These are phyloP conservation scores for Stegophylla sp. DNA, from an alignment of 2,888 invertebrate genomes.

Conservation along the genomic window DNA sequence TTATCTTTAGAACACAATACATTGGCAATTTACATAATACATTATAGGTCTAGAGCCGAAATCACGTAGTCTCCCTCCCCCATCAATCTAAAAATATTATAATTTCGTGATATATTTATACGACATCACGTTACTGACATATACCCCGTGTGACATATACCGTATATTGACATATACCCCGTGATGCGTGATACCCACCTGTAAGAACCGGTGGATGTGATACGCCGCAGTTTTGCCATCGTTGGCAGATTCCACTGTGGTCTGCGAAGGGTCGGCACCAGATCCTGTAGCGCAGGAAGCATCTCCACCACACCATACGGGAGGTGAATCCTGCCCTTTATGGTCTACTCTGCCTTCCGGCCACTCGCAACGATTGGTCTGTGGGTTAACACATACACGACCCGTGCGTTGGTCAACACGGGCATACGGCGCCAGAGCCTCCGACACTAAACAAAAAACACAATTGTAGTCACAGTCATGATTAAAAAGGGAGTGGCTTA, in stretches of 20 bases:
- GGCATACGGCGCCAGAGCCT: conserved; percentile 79
- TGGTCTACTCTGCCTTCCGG: neutral
- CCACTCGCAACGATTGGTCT: conserved; percentile 27
- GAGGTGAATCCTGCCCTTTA: neutral
- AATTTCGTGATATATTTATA: too few relatives aligned
- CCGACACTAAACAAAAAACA: too few relatives aligned
- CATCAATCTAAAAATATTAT: too few relatives aligned
- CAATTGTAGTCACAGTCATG: too few relatives aligned
- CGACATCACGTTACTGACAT: too few relatives aligned
- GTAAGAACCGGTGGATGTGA: conserved; percentile 90
- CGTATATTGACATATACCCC: too few relatives aligned
- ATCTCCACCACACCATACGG: conserved; percentile 93
- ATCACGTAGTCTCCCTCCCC: too few relatives aligned
- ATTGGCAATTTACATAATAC: too few relatives aligned
- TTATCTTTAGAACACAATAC: too few relatives aligned
- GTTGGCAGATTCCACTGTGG: conserved; percentile 97
- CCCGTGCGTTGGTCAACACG: conserved; percentile 27
- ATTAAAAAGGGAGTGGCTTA: too few relatives aligned
- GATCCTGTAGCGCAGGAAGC: conserved; percentile 94
- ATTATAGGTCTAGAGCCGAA: too few relatives aligned
- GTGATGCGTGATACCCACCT: conserved; percentile 68
- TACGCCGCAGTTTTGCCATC: conserved; percentile 98
- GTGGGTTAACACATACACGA: conserved; percentile 6
- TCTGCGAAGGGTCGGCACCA: conserved; percentile 91
- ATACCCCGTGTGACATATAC: too few relatives aligned